Evolutionary conservation across 2,113 vertebrate genomes (phyloP).

Genomic region (Oryzias curvinotus): DNA sequence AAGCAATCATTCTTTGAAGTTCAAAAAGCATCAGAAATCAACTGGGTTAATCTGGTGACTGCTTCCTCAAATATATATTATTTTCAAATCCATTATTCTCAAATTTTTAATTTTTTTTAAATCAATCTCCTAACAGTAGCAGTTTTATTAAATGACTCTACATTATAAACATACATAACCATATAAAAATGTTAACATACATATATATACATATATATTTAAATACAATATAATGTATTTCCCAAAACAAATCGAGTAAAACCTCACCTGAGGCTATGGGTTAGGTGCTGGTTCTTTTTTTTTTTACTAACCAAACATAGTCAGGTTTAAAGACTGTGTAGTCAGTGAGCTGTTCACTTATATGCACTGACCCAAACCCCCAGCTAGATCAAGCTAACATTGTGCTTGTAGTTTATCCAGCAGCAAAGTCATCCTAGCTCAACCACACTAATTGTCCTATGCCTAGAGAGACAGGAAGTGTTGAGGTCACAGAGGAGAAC

Average conservation of each 20-base stretch:
- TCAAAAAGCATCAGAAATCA: too few species aligned
- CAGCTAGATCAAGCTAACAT: constrained; percentile 43
- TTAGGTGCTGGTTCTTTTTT: constrained; percentile 25
- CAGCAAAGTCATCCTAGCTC: constrained; percentile 70
- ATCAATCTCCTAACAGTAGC: too few species aligned
- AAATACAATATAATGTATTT: neutral
- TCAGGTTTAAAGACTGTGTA: neutral
- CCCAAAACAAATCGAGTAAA: neutral
- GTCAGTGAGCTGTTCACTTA: constrained; percentile 33
- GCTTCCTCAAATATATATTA: too few species aligned
- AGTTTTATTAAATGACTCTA: too few species aligned
- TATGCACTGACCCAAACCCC: constrained; percentile 53
- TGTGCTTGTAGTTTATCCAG: constrained; percentile 51
- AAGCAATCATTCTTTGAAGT: too few species aligned
- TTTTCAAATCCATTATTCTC: too few species aligned
- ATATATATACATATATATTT: neutral
- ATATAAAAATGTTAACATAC: neutral
- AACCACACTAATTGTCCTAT: constrained; percentile 58
- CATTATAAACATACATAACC: too few species aligned
- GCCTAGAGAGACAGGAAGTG: constrained; percentile 50
- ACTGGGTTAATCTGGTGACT: too few species aligned
- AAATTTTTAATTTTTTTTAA: too few species aligned
- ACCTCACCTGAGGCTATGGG: constrained; percentile 6
- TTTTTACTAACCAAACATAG: constrained; percentile 4
- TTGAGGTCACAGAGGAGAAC: constrained; percentile 44